A percentile compares a stretch with the other conserved stretches of the same genome.
Evolutionary conservation across 2,888 invertebrate species (phyloP).

Genomic region (Orthonevra nobilis): DNA sequence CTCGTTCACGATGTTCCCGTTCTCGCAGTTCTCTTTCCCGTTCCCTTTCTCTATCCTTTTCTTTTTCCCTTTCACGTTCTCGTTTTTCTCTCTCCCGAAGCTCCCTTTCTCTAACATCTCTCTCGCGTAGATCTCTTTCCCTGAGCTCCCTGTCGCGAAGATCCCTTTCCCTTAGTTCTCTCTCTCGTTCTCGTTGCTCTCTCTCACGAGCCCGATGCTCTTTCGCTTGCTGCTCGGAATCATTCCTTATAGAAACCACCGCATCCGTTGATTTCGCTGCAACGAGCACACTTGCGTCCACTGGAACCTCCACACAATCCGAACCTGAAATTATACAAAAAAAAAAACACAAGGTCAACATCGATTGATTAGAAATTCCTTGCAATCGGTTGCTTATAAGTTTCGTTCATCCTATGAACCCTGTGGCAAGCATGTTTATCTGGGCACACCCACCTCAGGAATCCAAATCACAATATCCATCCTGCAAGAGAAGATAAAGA

Average conservation of each 20-base stretch:
- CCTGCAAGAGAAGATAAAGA: slow-evolving; percentile 70
- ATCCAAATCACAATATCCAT: slow-evolving; percentile 20
- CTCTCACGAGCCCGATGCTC: slow-evolving; percentile 69
- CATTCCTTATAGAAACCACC: not conserved
- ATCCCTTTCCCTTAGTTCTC: slow-evolving; percentile 23
- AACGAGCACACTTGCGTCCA: slow-evolving; percentile 71
- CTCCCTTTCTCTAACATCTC: no score
- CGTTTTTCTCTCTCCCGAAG: slow-evolving; percentile 70
- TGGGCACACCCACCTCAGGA: slow-evolving; percentile 52
- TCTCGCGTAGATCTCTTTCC: slow-evolving; percentile 22
- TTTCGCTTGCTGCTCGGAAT: slow-evolving; percentile 31
- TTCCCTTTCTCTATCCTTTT: slow-evolving; percentile 69
- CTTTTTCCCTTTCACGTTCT: slow-evolving; percentile 58
- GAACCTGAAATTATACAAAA: slow-evolving; percentile 77
- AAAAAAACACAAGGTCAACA: slow-evolving; percentile 53
- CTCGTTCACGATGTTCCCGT: slow-evolving; percentile 63
- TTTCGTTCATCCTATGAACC: slow-evolving; percentile 6
- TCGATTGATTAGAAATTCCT: slow-evolving; percentile 9
- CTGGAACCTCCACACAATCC: slow-evolving; percentile 79
- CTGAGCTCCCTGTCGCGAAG: no score
- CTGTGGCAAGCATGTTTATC: not conserved
- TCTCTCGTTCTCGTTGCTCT: slow-evolving; percentile 38
- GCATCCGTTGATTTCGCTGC: slow-evolving; percentile 4
- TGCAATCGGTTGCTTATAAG: slow-evolving; percentile 26
- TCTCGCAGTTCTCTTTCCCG: slow-evolving; percentile 66